These are phyloP conservation scores for Zoroaster sp. DNA, from an alignment of 53 echinoderm and acorn worm species.

Conservation along the genomic window DNA sequence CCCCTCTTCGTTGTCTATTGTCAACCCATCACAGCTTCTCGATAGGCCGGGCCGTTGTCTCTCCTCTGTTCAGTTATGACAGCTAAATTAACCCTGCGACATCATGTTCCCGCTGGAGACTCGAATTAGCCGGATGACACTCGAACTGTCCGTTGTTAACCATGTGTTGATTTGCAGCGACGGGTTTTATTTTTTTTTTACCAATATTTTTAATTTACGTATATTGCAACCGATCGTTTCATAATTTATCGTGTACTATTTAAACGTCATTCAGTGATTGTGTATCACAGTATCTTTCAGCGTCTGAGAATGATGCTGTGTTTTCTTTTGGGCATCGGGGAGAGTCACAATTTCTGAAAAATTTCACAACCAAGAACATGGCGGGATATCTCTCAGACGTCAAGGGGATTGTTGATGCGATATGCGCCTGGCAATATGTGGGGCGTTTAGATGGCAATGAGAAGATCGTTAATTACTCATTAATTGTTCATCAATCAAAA, in stretches of 20 bases:
- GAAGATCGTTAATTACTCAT: no score
- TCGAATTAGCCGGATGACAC: background rate
- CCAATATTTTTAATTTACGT: background rate
- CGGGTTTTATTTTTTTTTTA: background rate
- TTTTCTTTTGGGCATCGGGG: no score
- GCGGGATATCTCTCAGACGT: no score
- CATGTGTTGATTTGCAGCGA: background rate
- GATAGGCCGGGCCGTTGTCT: background rate
- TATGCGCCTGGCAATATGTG: no score
- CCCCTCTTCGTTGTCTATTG: slow-evolving; percentile 34
- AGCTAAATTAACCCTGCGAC: slow-evolving; percentile 49
- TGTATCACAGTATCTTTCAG: background rate
- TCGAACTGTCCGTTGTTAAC: no score
- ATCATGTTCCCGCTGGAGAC: background rate
- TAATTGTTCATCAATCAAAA: no score
- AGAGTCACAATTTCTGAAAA: no score
- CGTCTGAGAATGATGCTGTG: background rate
- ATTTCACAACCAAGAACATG: no score
- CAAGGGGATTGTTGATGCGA: no score
- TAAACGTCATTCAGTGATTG: background rate
- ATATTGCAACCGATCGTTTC: background rate
- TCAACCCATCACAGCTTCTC: slow-evolving; percentile 12
- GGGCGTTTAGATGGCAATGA: no score
- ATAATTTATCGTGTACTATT: background rate
- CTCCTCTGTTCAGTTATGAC: slow-evolving; percentile 16